Conservation (phyloP, 2,797 vertebrate genomes). For the Iguana delicatissima region DNA sequence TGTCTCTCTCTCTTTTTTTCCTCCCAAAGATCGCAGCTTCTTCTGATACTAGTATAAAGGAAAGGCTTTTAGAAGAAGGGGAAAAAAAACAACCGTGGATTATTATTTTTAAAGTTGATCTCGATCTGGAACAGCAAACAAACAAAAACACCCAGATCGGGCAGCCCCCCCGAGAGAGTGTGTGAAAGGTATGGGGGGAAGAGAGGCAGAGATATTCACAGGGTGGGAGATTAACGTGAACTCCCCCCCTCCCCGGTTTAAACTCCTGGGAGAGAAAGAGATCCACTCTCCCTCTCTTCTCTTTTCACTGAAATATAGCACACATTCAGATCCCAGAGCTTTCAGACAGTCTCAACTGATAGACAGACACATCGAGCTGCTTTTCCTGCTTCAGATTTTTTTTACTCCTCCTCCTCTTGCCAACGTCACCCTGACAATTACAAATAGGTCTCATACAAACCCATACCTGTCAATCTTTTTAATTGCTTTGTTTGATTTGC, state of each 20-base stretch:
- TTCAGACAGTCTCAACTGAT: conserved; percentile 99
- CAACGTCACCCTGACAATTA: conserved; percentile 98
- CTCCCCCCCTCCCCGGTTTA: conserved; percentile 77
- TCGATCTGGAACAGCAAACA: conserved; percentile 78
- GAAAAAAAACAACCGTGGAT: conserved; percentile 53
- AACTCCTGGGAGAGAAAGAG: conserved; percentile 91
- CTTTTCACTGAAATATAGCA: conserved; percentile 91
- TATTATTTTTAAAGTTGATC: conserved; percentile 70
- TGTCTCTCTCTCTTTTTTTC: conserved; percentile 57
- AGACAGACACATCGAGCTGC: conserved; percentile 99
- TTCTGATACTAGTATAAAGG: conserved; percentile 77
- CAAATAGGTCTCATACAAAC: conserved; percentile 90
- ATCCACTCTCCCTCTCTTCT: conserved; percentile 85
- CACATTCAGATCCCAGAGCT: conserved; percentile 94
- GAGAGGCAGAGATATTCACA: conserved; percentile 83
- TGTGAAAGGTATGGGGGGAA: conserved; percentile 61
- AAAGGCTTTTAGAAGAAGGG: conserved; percentile 64
- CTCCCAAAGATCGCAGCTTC: conserved; percentile 78
- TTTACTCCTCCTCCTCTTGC: conserved; percentile 93
- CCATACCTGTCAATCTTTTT: conserved; percentile 99
- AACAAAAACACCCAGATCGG: conserved; percentile 62
- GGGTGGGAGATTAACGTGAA: conserved; percentile 87
- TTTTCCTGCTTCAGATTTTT: conserved; percentile 91
- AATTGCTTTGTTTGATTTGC: conserved; percentile 92
- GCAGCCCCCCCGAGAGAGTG: conserved; percentile 73